These are phyloP conservation scores for Parochlus steinenii DNA, from an alignment of 2,888 invertebrate genomes.

Conservation along the genomic window DNA sequence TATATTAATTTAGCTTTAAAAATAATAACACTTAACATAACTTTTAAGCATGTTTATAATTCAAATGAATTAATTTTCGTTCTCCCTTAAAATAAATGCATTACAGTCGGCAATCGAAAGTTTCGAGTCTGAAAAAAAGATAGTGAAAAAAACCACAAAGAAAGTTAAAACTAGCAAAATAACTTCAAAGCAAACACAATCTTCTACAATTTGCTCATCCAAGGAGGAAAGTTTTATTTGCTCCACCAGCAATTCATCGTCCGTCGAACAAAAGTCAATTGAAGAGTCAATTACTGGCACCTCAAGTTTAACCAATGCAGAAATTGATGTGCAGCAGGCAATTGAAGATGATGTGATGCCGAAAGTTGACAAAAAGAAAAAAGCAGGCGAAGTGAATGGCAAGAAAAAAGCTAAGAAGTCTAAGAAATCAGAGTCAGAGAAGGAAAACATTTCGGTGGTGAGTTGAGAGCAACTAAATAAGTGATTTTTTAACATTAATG, in stretches of 20 bases:
- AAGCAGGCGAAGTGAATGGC: slow-evolving; percentile 13
- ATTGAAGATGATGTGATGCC: background rate
- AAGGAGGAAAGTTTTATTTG: slow-evolving; percentile 6
- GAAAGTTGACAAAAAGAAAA: slow-evolving; percentile 7
- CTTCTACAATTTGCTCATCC: slow-evolving; percentile 4
- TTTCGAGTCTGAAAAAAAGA: slow-evolving; percentile 4
- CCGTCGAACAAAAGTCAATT: background rate
- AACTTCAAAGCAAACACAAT: slow-evolving; percentile 2
- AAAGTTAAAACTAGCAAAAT: slow-evolving; percentile 7
- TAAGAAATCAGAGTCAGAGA: slow-evolving; percentile 41
- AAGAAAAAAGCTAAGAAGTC: slow-evolving; percentile 46
- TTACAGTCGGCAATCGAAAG: slow-evolving; percentile 6
- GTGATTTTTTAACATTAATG: slow-evolving; percentile 9
- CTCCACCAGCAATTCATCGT: slow-evolving; percentile 5
- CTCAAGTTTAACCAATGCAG: background rate
- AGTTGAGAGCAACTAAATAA: slow-evolving; percentile 23
- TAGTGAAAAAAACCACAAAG: slow-evolving; percentile 6
- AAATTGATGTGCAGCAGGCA: background rate
- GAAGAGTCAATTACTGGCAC: background rate
- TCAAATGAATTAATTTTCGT: background rate
- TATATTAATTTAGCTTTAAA: background rate
- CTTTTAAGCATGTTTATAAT: background rate
- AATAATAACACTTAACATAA: background rate
- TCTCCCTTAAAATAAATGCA: background rate
- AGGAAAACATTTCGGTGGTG: slow-evolving; percentile 52